These are phyloP conservation scores for Neoseiulus cucumeris DNA, from an alignment of 1,140 invertebrate species.

Conservation along the genomic window DNA sequence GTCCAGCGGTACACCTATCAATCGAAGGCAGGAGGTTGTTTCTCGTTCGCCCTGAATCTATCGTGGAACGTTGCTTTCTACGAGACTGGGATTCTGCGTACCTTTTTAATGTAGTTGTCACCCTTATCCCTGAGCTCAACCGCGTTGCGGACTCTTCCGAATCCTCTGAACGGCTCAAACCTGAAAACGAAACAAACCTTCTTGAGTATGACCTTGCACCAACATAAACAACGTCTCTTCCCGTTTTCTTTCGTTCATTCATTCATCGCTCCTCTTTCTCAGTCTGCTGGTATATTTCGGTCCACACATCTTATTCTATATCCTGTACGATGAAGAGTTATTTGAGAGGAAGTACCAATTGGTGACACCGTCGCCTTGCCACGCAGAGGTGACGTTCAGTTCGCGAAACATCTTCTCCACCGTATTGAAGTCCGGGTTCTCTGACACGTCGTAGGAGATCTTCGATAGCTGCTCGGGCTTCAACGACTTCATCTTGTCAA, in stretches of 20 bases:
- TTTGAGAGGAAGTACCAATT: background rate
- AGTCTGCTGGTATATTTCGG: too few species aligned
- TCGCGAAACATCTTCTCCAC: background rate
- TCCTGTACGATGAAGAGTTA: too few species aligned
- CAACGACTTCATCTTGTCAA: background rate
- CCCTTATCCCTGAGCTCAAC: background rate
- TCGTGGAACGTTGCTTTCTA: too few species aligned
- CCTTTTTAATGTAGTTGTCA: background rate
- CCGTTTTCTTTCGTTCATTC: too few species aligned
- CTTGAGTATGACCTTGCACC: background rate
- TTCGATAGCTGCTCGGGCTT: background rate
- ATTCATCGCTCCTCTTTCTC: too few species aligned
- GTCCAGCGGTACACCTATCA: constrained; percentile 17
- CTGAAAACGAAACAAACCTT: background rate
- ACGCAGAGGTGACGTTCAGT: background rate
- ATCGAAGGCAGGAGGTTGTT: too few species aligned
- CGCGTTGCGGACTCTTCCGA: background rate
- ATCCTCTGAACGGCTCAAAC: background rate
- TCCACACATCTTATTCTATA: too few species aligned
- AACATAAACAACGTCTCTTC: background rate
- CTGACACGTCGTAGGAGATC: background rate
- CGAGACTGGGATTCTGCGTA: background rate
- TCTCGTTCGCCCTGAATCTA: too few species aligned
- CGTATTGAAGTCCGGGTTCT: background rate
- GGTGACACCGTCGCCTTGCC: constrained; percentile 1